These are phyloP conservation scores for Germaria angustata DNA, from an alignment of 2,888 invertebrate species.

Conservation along the genomic window DNA sequence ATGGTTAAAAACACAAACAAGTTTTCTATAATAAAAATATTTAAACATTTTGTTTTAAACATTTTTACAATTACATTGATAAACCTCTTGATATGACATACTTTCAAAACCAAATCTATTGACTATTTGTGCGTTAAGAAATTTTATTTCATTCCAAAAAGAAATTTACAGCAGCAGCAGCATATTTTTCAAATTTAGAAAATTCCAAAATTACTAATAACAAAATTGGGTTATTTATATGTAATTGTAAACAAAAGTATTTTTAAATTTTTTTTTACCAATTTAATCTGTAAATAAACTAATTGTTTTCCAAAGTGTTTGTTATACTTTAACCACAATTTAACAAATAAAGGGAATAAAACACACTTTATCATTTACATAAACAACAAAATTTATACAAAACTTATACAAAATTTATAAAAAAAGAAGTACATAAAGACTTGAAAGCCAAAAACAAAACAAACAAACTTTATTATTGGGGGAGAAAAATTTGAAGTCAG, in stretches of 20 bases:
- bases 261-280: constrained; percentile 19
- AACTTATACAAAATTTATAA: too few species aligned
- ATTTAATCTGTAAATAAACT: constrained; percentile 52
- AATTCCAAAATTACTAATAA: not conserved
- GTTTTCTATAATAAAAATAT: not conserved
- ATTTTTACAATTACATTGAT: too few species aligned
- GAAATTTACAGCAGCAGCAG: not conserved
- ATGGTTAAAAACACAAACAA: constrained; percentile 69
- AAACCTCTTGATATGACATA: not conserved
- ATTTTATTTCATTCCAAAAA: not conserved
- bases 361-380: constrained; percentile 49
- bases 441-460: not conserved
- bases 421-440: not conserved
- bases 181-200: not conserved
- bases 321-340: constrained; percentile 37
- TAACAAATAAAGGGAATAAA: constrained; percentile 22
- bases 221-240: constrained; percentile 14
- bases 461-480: not conserved
- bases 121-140: not conserved
- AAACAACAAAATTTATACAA: constrained; percentile 11
- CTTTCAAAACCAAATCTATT: not conserved
- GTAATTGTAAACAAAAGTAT: not conserved
- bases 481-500: not conserved
- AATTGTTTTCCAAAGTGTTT: constrained; percentile 12
- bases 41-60: too few species aligned